A percentile compares a stretch with the other conserved stretches of the same genome.
phyloP scores from a whole-genome alignment of 2,113 vertebrate species.

The Strix uralensis region DNA sequence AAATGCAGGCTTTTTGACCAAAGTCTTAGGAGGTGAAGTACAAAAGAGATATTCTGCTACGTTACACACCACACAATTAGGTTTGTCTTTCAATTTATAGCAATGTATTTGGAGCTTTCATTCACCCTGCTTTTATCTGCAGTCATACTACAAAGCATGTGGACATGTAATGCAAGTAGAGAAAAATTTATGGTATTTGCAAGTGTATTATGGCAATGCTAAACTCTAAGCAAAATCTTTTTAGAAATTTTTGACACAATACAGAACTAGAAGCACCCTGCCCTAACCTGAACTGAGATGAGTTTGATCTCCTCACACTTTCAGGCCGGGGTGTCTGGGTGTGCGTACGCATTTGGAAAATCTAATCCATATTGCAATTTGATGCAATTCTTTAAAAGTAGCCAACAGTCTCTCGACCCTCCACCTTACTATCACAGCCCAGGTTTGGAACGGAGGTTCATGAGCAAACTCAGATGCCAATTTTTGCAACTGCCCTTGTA shows the following conservation, averaged over 20 bases:
- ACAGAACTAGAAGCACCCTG: background rate
- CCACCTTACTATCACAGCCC: background rate
- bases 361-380: background rate
- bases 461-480: background rate
- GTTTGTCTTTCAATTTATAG: background rate
- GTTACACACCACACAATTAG: background rate
- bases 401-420: background rate
- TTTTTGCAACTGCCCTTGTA: background rate
- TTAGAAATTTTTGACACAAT: background rate
- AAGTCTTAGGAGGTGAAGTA: background rate
- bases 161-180: background rate
- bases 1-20: background rate
- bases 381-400: background rate
- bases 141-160: background rate
- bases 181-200: background rate
- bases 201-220: background rate
- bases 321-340: fast-evolving
- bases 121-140: background rate
- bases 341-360: background rate
- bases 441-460: background rate
- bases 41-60: background rate
- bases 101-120: background rate
- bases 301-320: background rate
- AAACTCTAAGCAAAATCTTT: background rate
- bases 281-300: background rate